A percentile compares a stretch with the other conserved stretches of the same genome.
phyloP scores from a whole-genome alignment of 2,888 invertebrate genomes.

The Thereva nobilitata region DNA sequence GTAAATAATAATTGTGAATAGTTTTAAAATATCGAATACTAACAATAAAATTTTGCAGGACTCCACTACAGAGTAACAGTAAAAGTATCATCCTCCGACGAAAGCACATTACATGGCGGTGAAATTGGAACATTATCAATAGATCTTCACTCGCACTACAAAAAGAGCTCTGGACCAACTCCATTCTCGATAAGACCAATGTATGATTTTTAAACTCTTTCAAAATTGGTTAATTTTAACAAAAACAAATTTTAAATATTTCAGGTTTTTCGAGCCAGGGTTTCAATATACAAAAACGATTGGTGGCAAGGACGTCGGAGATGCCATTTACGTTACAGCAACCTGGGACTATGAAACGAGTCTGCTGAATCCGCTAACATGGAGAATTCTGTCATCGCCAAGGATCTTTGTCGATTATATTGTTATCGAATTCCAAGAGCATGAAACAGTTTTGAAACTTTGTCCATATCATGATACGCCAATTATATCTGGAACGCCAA shows the following conservation, averaged over 20 bases:
- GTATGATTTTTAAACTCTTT: conserved; percentile 47
- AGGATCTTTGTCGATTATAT: conserved; percentile 74
- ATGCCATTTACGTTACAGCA: conserved; percentile 68
- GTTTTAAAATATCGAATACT: not conserved
- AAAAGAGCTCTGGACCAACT: conserved; percentile 65
- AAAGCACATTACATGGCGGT: conserved; percentile 74
- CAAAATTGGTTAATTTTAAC: conserved; percentile 5
- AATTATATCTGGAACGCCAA: conserved; percentile 65
- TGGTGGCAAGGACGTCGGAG: conserved; percentile 68
- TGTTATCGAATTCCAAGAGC: conserved; percentile 73
- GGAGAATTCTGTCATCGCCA: conserved; percentile 76
- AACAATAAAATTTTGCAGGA: conserved; percentile 61
- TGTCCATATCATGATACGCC: conserved; percentile 70
- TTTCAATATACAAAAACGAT: conserved; percentile 69
- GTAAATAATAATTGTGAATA: conserved; percentile 59
- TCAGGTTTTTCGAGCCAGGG: conserved; percentile 64
- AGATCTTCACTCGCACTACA: conserved; percentile 66
- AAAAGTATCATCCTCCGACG: conserved; percentile 72
- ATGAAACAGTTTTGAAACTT: conserved; percentile 60
- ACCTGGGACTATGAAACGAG: conserved; percentile 81
- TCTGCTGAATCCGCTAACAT: conserved; percentile 79
- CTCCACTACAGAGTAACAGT: conserved; percentile 78
- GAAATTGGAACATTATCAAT: conserved; percentile 76
- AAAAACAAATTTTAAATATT: conserved; percentile 32
- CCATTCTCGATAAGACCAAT: conserved; percentile 62